Evolutionary conservation across 2,113 vertebrate species (phyloP).

Genomic region (Caretta caretta): DNA sequence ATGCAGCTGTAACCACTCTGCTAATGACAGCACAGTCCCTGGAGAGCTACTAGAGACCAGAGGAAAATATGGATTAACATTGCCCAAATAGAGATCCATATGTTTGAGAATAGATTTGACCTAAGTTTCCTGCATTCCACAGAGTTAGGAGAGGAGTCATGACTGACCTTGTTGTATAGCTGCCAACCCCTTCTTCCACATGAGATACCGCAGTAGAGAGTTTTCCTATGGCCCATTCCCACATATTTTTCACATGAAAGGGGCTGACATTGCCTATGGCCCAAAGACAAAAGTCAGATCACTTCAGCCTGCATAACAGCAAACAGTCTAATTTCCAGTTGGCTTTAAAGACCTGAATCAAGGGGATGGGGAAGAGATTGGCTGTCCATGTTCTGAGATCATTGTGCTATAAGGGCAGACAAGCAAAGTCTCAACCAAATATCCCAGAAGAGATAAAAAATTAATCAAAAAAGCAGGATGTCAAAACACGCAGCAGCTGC

Average conservation of each 20-base stretch:
- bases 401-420: constrained; percentile 37
- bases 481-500: constrained; percentile 16
- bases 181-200: background rate
- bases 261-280: background rate
- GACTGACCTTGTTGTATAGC: too few species aligned
- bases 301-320: background rate
- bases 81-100: background rate
- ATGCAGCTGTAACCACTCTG: background rate
- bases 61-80: background rate
- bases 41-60: background rate
- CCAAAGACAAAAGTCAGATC: constrained; percentile 55
- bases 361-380: constrained; percentile 33
- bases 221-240: background rate
- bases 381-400: constrained; percentile 19
- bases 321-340: constrained; percentile 8
- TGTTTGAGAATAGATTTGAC: background rate
- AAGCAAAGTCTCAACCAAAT: constrained; percentile 53
- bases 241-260: background rate
- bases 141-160: background rate
- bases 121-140: background rate
- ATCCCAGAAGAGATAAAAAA: background rate
- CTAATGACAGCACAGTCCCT: background rate
- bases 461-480: background rate
- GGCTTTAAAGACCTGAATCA: constrained; percentile 16
- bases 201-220: background rate